Base-by-base conservation (phyloP, 2,888 invertebrate species). In the Sycophila texana region DNA sequence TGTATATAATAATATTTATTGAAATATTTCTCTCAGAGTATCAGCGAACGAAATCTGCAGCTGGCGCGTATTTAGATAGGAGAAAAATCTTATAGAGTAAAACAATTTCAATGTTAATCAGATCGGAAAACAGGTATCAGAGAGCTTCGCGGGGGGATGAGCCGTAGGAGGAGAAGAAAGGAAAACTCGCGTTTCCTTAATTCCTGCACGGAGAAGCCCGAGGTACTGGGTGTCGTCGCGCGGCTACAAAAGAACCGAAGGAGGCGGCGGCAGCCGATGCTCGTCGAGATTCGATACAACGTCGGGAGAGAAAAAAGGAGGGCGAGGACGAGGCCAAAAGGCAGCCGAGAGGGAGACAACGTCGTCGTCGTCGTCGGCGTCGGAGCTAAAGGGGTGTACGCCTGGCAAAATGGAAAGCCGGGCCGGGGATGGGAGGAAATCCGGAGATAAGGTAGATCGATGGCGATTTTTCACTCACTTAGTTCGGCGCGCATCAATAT, bases 391-490 rank as follows among this genome's bases (percentile, higher is more conserved):
- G 71, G 63, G 65, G 60, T 65, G 65, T 47, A 60, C 39, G 39
- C 39, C 20, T 30, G 18, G 63, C 16, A 68, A 49, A 72, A 75
- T 78, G 72, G 72, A 74, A 81, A 77, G 72, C 72, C 72, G 70
- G 53, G 78, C 63, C 63, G 67, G 80, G 82, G 66, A 77, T 80
- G 74, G 80, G 82, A 75, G 79, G 81, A 83, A 84, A 84, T 74
- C 82, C 80, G 82, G 79, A 80, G 77, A 74, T 78, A 84, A 57
- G 85, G 86, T 84, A 87, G 88, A 90, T 89, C 90, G 89, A 89
- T 90, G 89, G 89, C 89, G 89, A 90, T 90, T 90, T 89, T 90
- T 90, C 90, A 90, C 90, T 90, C 89, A 90, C 89, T 90, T 90
- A 90, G 87, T 85, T 86, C 83, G 84, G 87, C 84, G 87, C 87